Conservation (phyloP, 1,140 invertebrate genomes). For the Halictus rubicundus region DNA sequence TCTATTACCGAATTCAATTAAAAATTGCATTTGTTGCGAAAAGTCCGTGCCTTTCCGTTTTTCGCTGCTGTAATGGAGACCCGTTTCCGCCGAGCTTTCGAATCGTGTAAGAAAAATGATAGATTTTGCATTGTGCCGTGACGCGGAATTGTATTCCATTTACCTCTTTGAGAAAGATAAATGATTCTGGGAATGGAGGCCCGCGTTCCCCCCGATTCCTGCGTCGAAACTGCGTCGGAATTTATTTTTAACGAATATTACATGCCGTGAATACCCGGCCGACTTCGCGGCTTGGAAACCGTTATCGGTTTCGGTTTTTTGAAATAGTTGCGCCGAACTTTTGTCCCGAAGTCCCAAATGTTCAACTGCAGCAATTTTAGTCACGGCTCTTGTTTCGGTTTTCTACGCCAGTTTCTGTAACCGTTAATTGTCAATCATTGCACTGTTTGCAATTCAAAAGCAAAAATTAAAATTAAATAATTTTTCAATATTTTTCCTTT, state of each 20-base stretch:
- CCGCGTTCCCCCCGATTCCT: background rate
- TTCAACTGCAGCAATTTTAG: too few relatives aligned
- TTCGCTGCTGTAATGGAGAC: constrained; percentile 8
- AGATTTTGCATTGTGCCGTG: background rate
- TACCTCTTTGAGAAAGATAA: background rate
- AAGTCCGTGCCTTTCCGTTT: background rate
- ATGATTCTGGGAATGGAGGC: background rate
- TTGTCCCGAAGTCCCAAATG: too few relatives aligned
- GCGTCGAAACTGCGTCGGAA: background rate
- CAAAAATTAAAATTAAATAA: too few relatives aligned
- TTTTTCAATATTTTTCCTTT: too few relatives aligned
- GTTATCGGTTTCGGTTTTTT: too few relatives aligned
- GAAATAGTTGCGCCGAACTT: too few relatives aligned
- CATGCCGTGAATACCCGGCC: background rate
- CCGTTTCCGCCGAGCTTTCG: background rate
- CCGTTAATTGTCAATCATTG: too few relatives aligned
- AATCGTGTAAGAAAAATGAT: constrained; percentile 34
- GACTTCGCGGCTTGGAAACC: too few relatives aligned
- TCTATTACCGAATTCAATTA: constrained; percentile 47
- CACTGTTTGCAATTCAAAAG: too few relatives aligned
- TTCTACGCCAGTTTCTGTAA: too few relatives aligned
- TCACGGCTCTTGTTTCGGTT: too few relatives aligned
- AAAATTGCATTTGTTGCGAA: constrained; percentile 25
- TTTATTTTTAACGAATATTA: background rate
- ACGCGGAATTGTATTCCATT: background rate